Evolutionary conservation across 2,888 invertebrate genomes (phyloP), one percentile per base, ranked within the genome.

Genomic region (Listrodromus nycthemerus): DNA sequence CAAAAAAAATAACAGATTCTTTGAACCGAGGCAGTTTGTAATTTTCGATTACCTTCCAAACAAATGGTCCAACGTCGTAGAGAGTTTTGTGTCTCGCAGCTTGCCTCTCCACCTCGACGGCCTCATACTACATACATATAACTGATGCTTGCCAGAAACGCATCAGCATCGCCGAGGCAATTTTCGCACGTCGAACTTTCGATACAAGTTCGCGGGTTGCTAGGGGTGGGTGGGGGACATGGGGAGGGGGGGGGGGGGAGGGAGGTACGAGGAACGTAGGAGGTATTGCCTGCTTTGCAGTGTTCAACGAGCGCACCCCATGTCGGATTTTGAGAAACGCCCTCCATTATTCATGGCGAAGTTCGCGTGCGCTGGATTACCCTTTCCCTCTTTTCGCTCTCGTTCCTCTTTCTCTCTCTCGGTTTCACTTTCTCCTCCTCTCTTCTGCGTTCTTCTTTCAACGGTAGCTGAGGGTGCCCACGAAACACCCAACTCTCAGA

Each of bases 331-430:
- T 92, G 90, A 89, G 90, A 89, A 91, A 92, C 90, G 89, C 85
- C 88, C 87, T 92, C 90, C 92, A 91, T 92, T 92, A 92, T 92
- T 92, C 92, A 92, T 91, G 86, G 88, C 82, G 84, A 88, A 86
- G 87, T 89, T 89, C 82, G 88, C 88, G 87, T 86, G 86, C 87
- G 83, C 85, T 85, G 86, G 86, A 88, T 87, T 86, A 82, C 80
- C 85, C 86, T 86, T 61, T 86, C 78, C 73, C 80, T 77, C 37
- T 82, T 66, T 76, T 78, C 48, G 52, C 79, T 61, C 69, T 55
- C 74, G 48, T 70, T 65, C 75, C 75, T 55, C 65, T 48, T 55
- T 67, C 30, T 27, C 71, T 61, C 75, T 55, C 65, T 24, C 66
- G 63, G 24, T 24, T 61, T 50, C 67, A 48, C 74, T 33, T 65